These are phyloP conservation scores for Hyposoter didymator DNA, from an alignment of 2,888 invertebrate genomes.

Conservation along the genomic window DNA sequence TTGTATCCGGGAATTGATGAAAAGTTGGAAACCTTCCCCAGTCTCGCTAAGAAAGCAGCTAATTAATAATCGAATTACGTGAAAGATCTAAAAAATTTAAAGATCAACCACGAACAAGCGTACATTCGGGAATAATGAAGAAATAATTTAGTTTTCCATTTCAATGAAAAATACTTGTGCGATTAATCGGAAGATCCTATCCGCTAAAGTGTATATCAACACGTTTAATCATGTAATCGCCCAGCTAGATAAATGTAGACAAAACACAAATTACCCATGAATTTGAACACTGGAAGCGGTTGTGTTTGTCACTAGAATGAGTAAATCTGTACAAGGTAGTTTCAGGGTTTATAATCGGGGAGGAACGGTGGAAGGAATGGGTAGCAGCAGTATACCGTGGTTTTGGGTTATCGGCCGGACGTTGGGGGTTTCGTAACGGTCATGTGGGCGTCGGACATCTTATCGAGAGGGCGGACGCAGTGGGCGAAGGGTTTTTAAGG, in stretches of 20 bases:
- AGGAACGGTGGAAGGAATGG: slow-evolving; percentile 30
- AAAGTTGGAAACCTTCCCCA: too few species aligned
- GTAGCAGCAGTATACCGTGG: slow-evolving; percentile 68
- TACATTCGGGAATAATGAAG: neutral
- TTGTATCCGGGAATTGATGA: too few species aligned
- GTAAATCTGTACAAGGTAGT: slow-evolving; percentile 47
- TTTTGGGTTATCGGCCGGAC: slow-evolving; percentile 77
- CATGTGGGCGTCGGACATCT: slow-evolving; percentile 72
- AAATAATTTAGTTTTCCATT: neutral
- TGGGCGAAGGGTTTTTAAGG: slow-evolving; percentile 73
- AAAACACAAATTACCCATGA: neutral
- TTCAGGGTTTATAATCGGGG: slow-evolving; percentile 38
- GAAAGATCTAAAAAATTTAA: neutral
- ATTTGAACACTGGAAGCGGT: slow-evolving; percentile 3
- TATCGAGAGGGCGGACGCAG: slow-evolving; percentile 75
- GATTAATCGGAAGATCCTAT: neutral
- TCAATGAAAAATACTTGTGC: neutral
- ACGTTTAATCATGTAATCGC: neutral
- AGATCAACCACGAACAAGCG: too few species aligned
- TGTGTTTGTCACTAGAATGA: slow-evolving; percentile 30
- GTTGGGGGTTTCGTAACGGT: slow-evolving; percentile 60
- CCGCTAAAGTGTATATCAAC: neutral
- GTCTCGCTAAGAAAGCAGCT: too few species aligned
- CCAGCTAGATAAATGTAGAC: neutral
- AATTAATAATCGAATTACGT: neutral